Conservation (phyloP, 2,797 vertebrate genomes). For the Argya squamiceps region DNA sequence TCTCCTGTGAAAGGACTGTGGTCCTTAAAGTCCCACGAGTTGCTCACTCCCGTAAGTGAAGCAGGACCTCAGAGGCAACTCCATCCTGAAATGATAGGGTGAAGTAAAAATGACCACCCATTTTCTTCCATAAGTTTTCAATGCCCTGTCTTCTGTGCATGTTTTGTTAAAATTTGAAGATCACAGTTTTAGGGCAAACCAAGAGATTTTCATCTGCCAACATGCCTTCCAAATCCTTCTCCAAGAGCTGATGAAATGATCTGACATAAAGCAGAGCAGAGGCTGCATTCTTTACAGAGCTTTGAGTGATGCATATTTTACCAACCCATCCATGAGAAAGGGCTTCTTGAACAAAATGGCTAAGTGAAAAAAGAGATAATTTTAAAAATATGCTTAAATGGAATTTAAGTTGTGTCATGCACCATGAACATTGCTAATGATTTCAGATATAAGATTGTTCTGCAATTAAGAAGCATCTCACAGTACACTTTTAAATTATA, state of each 20-base stretch:
- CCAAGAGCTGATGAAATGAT: constrained; percentile 28
- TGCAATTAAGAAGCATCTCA: not conserved
- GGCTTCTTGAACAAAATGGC: not conserved
- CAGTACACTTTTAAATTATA: not conserved
- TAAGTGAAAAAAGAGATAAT: not conserved
- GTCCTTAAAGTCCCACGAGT: not conserved
- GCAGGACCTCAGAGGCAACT: not conserved
- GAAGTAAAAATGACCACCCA: not conserved
- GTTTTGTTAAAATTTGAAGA: not conserved
- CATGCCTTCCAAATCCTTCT: not conserved
- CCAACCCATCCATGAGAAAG: not conserved
- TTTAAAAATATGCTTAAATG: not conserved
- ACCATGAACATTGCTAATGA: not conserved
- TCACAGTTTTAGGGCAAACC: not conserved
- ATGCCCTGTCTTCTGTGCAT: not conserved
- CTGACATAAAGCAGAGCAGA: constrained; percentile 47
- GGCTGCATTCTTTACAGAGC: constrained; percentile 10
- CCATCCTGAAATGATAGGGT: not conserved
- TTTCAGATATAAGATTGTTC: not conserved
- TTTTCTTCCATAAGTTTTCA: not conserved
- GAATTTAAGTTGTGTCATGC: not conserved
- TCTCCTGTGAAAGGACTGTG: not conserved
- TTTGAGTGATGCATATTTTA: constrained; percentile 7
- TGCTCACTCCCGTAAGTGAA: not conserved
- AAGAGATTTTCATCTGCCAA: constrained; percentile 8